Conservation (phyloP, 2,888 invertebrate genomes). For the Hipparchia semele region DNA sequence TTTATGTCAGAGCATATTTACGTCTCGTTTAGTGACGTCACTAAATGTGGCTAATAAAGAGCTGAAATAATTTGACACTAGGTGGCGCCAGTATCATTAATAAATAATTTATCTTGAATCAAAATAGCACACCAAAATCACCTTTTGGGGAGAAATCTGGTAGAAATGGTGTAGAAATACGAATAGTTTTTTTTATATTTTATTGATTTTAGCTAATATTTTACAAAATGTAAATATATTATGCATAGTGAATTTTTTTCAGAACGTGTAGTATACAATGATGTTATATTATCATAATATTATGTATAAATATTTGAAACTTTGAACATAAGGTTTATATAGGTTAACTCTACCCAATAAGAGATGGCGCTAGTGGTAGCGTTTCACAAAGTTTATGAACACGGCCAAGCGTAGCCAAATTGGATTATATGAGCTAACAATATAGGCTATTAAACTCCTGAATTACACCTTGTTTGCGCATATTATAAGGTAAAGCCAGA, state of each 20-base stretch:
- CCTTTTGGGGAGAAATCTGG: too few relatives aligned
- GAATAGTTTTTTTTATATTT: too few relatives aligned
- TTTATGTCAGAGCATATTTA: too few relatives aligned
- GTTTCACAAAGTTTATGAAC: conserved; percentile 8
- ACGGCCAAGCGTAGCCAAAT: conserved; percentile 36
- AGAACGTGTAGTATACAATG: too few relatives aligned
- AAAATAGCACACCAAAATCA: too few relatives aligned
- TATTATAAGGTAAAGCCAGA: conserved; percentile 41
- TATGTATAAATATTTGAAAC: background rate
- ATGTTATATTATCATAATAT: background rate
- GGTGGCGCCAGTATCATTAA: too few relatives aligned
- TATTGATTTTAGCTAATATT: too few relatives aligned
- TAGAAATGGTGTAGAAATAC: too few relatives aligned
- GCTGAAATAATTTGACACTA: too few relatives aligned
- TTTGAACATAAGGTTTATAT: background rate
- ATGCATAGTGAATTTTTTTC: too few relatives aligned
- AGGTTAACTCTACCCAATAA: conserved; percentile 54
- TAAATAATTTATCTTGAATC: too few relatives aligned
- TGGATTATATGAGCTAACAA: conserved; percentile 43
- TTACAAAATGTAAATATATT: too few relatives aligned
- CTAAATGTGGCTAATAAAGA: background rate
- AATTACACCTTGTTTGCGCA: conserved; percentile 43
- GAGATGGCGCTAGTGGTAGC: conserved; percentile 61
- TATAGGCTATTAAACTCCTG: conserved; percentile 42
- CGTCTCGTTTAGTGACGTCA: background rate